Evolutionary conservation across 2,113 vertebrate genomes (phyloP).

Genomic region (Apaloderma vittatum): DNA sequence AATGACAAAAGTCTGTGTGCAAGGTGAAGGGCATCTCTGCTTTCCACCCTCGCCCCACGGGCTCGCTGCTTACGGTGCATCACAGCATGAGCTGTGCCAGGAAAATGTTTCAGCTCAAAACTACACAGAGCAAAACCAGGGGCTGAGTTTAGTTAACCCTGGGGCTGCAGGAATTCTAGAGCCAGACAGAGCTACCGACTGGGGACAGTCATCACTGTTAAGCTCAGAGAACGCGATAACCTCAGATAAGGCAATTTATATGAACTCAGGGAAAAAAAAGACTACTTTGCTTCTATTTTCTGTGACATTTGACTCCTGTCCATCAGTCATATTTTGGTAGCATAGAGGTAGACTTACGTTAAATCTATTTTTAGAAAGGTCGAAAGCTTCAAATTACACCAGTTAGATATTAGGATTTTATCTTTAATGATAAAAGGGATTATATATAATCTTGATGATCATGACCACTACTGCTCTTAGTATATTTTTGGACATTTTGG

Average conservation of each 20-base stretch:
- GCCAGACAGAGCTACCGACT: not conserved
- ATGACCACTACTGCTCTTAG: not conserved
- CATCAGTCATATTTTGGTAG: not conserved
- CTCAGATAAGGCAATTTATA: not conserved
- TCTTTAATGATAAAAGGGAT: not conserved
- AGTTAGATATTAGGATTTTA: not conserved
- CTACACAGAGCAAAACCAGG: accelerated
- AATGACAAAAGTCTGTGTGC: not conserved
- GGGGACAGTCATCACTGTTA: not conserved
- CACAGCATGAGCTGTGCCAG: accelerated
- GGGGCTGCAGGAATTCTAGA: not conserved
- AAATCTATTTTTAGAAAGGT: not conserved
- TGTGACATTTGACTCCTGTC: not conserved
- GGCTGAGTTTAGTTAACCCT: not conserved
- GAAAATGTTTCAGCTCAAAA: not conserved
- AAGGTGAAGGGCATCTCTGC: not conserved
- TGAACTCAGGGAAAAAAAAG: not conserved
- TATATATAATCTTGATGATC: not conserved
- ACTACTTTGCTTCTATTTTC: not conserved
- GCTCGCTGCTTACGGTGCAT: accelerated
- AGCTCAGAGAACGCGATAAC: accelerated
- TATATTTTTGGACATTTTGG: not conserved
- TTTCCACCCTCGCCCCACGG: not conserved
- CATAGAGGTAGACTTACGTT: not conserved
- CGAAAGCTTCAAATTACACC: not conserved